A percentile compares a stretch with the other conserved stretches of the same genome.
Conservation (phyloP, 2,888 invertebrate species). For the Calliphora vomitoria region DNA sequence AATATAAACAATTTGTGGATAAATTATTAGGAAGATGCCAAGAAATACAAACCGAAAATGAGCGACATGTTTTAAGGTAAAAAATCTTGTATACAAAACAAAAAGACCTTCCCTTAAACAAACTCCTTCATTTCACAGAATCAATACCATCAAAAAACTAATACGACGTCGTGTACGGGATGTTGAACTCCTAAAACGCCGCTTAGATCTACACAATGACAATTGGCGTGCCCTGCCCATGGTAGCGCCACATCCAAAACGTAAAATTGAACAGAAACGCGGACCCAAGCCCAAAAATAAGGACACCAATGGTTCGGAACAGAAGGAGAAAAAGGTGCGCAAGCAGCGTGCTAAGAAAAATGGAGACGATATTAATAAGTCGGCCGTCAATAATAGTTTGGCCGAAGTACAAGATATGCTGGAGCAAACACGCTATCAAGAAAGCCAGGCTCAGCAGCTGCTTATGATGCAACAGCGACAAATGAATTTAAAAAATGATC, state of each 20-base stretch:
- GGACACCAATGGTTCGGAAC: conserved; percentile 70
- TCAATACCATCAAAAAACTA: conserved; percentile 82
- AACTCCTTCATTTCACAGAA: conserved; percentile 75
- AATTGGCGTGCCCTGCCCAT: conserved; percentile 83
- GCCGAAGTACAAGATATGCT: conserved; percentile 58
- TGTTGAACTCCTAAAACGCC: conserved; percentile 81
- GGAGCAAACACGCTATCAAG: conserved; percentile 63
- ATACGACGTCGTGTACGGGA: conserved; percentile 80
- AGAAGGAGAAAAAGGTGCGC: conserved; percentile 76
- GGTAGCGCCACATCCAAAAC: conserved; percentile 81
- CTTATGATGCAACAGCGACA: conserved; percentile 73
- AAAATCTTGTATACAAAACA: not conserved
- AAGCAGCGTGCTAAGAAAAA: conserved; percentile 78
- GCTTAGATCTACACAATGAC: conserved; percentile 83
- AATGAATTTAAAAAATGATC: conserved; percentile 71
- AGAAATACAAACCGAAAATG: conserved; percentile 83
- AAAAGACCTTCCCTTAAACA: not conserved
- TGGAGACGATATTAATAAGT: conserved; percentile 5
- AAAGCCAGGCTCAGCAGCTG: conserved; percentile 73
- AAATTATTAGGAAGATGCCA: conserved; percentile 81
- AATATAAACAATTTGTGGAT: conserved; percentile 81
- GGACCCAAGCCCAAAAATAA: conserved; percentile 83
- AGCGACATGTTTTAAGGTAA: conserved; percentile 82
- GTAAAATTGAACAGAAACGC: conserved; percentile 83
- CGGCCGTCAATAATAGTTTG: not conserved